Conservation (phyloP, 1,140 invertebrate species). For the Ooceraea biroi region DNA sequence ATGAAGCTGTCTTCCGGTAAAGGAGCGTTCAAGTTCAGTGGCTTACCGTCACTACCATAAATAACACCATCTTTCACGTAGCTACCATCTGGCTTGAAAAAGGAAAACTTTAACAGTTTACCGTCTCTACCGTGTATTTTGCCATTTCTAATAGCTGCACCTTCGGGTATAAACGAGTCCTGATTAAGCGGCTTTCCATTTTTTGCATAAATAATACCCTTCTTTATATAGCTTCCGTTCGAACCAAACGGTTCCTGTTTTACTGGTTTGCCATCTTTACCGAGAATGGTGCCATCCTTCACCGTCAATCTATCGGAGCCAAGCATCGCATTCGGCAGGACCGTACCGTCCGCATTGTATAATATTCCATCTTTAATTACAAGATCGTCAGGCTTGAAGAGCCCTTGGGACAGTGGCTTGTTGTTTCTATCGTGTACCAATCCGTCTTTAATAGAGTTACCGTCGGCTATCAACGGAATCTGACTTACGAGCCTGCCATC, state of each 20-base stretch:
- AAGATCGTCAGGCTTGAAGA: constrained; percentile 82
- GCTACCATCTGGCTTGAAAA: constrained; percentile 83
- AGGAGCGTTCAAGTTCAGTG: constrained; percentile 77
- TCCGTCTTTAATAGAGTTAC: constrained; percentile 81
- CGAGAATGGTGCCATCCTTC: constrained; percentile 80
- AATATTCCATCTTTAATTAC: constrained; percentile 82
- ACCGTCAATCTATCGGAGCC: constrained; percentile 79
- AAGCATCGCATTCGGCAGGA: constrained; percentile 75
- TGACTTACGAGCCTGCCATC: constrained; percentile 80
- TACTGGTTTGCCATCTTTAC: constrained; percentile 81
- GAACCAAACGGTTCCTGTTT: constrained; percentile 83
- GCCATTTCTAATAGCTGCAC: constrained; percentile 81
- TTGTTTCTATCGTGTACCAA: constrained; percentile 78
- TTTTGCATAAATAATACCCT: constrained; percentile 79
- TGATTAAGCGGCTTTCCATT: constrained; percentile 82
- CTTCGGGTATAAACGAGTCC: constrained; percentile 82
- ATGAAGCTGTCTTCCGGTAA: constrained; percentile 82
- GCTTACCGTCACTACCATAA: constrained; percentile 81
- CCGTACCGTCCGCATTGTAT: constrained; percentile 71
- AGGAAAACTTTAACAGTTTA: constrained; percentile 80
- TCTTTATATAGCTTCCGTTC: constrained; percentile 82
- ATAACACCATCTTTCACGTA: constrained; percentile 82
- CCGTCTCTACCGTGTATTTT: constrained; percentile 80
- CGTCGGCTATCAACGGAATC: constrained; percentile 81
- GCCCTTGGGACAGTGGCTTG: constrained; percentile 78